Conservation (phyloP, 2,113 vertebrate species). For the Eonycteris spelaea region DNA sequence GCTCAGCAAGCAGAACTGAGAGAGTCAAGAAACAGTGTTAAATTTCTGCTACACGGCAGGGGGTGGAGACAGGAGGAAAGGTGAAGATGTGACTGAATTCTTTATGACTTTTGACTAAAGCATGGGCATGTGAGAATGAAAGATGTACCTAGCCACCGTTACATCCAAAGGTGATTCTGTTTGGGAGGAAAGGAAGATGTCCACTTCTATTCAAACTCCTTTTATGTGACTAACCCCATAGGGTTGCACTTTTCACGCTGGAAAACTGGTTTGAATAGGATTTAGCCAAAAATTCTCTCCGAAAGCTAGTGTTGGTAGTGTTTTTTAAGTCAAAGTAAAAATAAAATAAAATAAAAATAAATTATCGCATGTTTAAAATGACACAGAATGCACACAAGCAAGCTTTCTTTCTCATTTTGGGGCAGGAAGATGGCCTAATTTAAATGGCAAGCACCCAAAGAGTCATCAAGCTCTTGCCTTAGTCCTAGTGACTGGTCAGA, state of each 20-base stretch:
- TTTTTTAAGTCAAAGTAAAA: constrained; percentile 41
- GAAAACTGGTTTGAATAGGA: constrained; percentile 40
- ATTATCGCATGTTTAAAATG: constrained; percentile 17
- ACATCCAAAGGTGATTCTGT: background rate
- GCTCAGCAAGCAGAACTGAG: constrained; percentile 93
- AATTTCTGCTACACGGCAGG: constrained; percentile 11
- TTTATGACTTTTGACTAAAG: background rate
- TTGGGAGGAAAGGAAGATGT: background rate
- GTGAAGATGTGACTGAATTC: background rate
- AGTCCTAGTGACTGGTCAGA: background rate
- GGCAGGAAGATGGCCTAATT: constrained; percentile 18
- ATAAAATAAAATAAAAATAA: constrained; percentile 7
- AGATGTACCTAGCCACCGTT: background rate
- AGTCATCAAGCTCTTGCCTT: background rate
- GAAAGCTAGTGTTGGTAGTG: constrained; percentile 41
- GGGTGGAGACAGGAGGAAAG: background rate
- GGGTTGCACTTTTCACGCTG: constrained; percentile 1
- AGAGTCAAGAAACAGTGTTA: constrained; percentile 55
- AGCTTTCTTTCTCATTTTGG: constrained; percentile 22
- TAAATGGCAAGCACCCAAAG: background rate
- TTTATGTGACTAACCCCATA: background rate
- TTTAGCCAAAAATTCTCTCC: constrained; percentile 57
- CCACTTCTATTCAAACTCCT: constrained; percentile 32
- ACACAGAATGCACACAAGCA: constrained; percentile 50
- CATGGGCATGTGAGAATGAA: background rate